Conservation (phyloP, 2,888 invertebrate species). For the Sericinus montela region DNA sequence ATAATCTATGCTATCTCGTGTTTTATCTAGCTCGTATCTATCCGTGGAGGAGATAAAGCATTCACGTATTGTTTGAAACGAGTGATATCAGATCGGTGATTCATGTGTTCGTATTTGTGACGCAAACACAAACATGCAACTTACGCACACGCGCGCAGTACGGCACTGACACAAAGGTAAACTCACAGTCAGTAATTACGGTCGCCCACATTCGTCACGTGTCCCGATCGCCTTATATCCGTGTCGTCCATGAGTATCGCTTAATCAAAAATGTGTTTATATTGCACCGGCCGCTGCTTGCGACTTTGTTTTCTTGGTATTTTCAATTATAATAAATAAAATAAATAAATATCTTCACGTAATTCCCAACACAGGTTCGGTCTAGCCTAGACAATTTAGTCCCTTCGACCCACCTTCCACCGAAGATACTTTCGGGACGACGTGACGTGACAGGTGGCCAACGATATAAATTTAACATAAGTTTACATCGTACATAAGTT, state of each 20-base stretch:
- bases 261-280: conserved; percentile 5
- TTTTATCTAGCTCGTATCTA: conserved; percentile 10
- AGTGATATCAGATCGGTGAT: conserved; percentile 13
- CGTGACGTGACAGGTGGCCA: too few species aligned
- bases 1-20: conserved; percentile 3
- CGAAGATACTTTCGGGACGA: too few species aligned
- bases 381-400: too few species aligned
- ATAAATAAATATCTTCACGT: too few species aligned
- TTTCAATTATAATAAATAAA: too few species aligned
- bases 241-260: conserved; percentile 4
- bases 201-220: conserved; percentile 15
- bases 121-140: background rate
- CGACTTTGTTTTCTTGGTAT: too few species aligned
- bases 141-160: background rate
- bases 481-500: too few species aligned
- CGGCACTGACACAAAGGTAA: background rate
- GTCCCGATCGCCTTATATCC: conserved; percentile 1
- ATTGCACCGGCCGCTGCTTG: background rate
- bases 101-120: conserved; percentile 3
- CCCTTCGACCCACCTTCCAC: too few species aligned
- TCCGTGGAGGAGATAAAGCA: conserved; percentile 12
- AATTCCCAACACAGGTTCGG: too few species aligned
- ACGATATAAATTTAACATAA: too few species aligned
- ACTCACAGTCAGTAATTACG: conserved; percentile 11
- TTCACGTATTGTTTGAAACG: conserved; percentile 1